A percentile compares a stretch with the other conserved stretches of the same genome.
phyloP scores from a whole-genome alignment of 2,888 invertebrate genomes.

The Anthophora plumipes region DNA sequence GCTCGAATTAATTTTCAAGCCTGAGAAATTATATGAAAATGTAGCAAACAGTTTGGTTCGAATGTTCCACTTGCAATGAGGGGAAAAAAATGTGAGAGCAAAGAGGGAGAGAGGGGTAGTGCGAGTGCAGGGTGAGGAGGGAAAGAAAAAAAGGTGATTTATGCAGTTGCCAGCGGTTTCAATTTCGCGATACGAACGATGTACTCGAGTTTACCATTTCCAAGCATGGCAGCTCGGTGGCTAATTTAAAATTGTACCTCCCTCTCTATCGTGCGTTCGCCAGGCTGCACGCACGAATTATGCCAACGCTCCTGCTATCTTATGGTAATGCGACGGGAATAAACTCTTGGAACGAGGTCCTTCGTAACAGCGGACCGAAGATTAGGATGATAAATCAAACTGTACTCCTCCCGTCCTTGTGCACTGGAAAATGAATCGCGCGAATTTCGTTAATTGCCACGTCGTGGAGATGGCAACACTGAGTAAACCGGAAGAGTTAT shows the following conservation, averaged over 20 bases:
- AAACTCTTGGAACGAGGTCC: constrained; percentile 5
- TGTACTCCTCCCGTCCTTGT: neutral
- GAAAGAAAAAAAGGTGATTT: neutral
- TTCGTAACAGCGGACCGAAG: neutral
- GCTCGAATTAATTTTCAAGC: neutral
- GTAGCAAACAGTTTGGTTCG: neutral
- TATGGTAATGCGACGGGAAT: constrained; percentile 23
- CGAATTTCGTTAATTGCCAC: constrained; percentile 24
- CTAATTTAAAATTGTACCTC: neutral
- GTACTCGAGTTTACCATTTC: neutral
- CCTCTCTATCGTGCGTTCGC: neutral
- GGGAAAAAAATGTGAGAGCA: neutral
- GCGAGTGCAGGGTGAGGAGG: too few relatives aligned
- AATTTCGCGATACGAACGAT: neutral
- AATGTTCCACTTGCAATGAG: neutral
- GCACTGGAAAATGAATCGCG: constrained; percentile 1
- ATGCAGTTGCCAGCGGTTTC: neutral
- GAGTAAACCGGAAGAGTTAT: neutral
- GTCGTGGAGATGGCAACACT: neutral
- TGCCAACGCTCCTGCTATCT: constrained; percentile 1
- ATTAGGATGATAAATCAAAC: constrained; percentile 23
- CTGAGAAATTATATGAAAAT: neutral
- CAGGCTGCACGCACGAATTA: constrained; percentile 8
- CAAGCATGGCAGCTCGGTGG: neutral
- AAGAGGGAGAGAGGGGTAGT: too few relatives aligned